phyloP scores from a whole-genome alignment of 2,797 vertebrate genomes.

The Lophius americanus region DNA sequence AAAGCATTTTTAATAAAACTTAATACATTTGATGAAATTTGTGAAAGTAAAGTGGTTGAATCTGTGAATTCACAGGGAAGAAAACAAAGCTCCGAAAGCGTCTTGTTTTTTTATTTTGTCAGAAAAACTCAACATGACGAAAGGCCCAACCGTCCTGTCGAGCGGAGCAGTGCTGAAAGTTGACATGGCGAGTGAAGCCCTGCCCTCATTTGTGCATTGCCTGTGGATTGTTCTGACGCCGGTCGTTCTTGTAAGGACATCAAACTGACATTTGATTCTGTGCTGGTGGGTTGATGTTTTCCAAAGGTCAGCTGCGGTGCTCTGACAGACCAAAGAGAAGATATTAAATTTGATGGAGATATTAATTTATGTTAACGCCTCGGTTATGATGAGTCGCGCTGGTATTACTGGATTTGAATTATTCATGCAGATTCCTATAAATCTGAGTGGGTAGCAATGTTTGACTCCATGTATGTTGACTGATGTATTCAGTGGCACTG shows the following conservation, averaged over 20 bases:
- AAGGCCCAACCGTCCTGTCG: too few species aligned
- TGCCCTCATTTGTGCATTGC: too few species aligned
- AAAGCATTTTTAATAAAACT: too few species aligned
- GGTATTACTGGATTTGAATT: constrained; percentile 16
- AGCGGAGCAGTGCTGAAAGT: too few species aligned
- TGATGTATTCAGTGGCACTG: not conserved
- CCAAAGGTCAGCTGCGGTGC: constrained; percentile 32
- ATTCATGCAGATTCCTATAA: constrained; percentile 3
- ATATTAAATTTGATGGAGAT: constrained; percentile 8
- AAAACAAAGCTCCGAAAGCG: too few species aligned
- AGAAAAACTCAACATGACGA: too few species aligned
- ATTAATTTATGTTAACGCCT: constrained; percentile 13
- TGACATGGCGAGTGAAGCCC: too few species aligned
- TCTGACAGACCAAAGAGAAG: not conserved
- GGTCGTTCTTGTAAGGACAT: not conserved
- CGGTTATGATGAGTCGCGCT: constrained; percentile 9
- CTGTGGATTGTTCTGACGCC: not conserved
- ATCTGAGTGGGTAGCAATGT: constrained; percentile 2
- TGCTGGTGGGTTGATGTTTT: constrained; percentile 1
- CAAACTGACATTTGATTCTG: constrained; percentile 4
- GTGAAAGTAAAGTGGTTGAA: too few species aligned
- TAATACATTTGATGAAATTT: too few species aligned
- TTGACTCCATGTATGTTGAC: constrained; percentile 24
- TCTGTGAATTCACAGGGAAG: too few species aligned
- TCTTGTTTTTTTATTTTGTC: too few species aligned